Base-by-base conservation (phyloP, 2,888 invertebrate species). In the Archaeoteleia sp. region DNA sequence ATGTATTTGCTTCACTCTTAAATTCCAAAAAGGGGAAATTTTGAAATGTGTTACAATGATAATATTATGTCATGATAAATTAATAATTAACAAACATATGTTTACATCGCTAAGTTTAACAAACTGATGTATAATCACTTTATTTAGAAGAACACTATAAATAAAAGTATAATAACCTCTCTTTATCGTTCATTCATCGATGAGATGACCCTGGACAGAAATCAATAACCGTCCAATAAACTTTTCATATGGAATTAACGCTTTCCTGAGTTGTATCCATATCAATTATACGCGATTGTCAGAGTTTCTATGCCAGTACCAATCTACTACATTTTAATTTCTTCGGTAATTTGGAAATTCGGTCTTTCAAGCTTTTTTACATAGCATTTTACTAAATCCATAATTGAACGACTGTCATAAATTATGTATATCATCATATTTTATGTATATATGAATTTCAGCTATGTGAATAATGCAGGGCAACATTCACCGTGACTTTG, bases 161-260 rank as follows among this genome's bases (percentile, higher is more conserved):
- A 53, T 39, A 35, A 54, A 61, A 49, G 66, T 58, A 51, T 55
- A 61, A 61, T 45, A 67, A 67, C 55, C 61, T 55, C 40, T 30
- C 61, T 55, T 37, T 32, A 34, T 37, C 61, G 49, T 67, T 67
- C 51, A 67, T 67, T 61, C 61, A 67, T 61, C 43, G 61, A 45
- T 29, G 32, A 67, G 45, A 45, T 67, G 66, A 67, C 67, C 61
- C 60, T 55, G 67, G 53, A 15, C 14, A 51, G 23, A 60, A 67
- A 60, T 67, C 67, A 51, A 67, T 67, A 67, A 55, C n/a, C 55
- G 55, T 49, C 45, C 61, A 55, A 55, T 57, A 61, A 67, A 67
- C 55, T 61, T 61, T 61, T 49, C 55, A 55, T 49, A 42, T 63
- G 48, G 48, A 54, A 63, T 55, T 63, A 49, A 55, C 54, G 54